These are phyloP conservation scores for Lutjanus campechanus DNA, from an alignment of 2,797 vertebrate genomes.

Conservation along the genomic window DNA sequence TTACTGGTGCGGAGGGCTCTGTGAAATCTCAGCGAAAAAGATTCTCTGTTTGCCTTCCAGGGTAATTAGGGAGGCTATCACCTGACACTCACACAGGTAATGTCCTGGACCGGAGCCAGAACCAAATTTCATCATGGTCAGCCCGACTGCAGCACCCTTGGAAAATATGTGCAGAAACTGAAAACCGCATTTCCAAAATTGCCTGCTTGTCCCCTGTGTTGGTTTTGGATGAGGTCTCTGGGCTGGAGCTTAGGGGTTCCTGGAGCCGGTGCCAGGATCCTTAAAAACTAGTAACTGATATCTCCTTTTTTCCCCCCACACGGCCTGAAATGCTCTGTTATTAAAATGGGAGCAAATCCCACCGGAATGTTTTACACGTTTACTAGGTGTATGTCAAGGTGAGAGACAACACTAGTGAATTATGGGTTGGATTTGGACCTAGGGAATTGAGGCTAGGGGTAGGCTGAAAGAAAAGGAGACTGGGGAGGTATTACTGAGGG, in stretches of 20 bases:
- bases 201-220: constrained; percentile 84
- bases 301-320: constrained; percentile 48
- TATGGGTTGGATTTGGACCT: constrained; percentile 82
- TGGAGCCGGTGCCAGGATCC: constrained; percentile 81
- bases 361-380: constrained; percentile 87
- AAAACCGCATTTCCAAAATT: constrained; percentile 82
- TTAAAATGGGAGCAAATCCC: constrained; percentile 87
- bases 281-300: constrained; percentile 88
- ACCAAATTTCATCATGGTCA: constrained; percentile 77
- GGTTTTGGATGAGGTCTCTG: constrained; percentile 83
- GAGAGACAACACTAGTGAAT: constrained; percentile 87
- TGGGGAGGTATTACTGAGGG: constrained; percentile 65
- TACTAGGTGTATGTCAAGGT: constrained; percentile 88
- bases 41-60: constrained; percentile 84
- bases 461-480: constrained; percentile 57
- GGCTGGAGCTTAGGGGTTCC: constrained; percentile 76
- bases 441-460: constrained; percentile 69
- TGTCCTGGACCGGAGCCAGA: constrained; percentile 74
- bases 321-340: constrained; percentile 82
- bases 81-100: constrained; percentile 86
- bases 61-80: constrained; percentile 85
- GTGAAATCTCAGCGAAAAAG: constrained; percentile 81
- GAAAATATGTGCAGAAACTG: constrained; percentile 86
- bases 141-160: constrained; percentile 73
- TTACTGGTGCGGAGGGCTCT: constrained; percentile 77